Base-by-base conservation (phyloP, 2,888 invertebrate genomes). In the Notodromas monacha region DNA sequence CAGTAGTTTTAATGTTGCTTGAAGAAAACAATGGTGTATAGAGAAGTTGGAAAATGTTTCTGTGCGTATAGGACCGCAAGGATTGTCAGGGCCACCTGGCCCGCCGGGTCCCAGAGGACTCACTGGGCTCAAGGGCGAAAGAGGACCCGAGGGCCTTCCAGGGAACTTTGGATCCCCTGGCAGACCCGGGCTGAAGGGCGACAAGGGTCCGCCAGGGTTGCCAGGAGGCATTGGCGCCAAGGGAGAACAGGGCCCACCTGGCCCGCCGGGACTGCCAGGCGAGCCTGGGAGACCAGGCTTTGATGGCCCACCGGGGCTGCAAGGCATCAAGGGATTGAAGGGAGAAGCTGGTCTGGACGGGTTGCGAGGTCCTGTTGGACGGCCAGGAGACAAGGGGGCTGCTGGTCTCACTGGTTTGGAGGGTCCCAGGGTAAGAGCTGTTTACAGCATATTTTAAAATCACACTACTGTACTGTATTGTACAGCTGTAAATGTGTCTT, bases 321-420 rank as follows among this genome's bases (percentile, higher is more conserved):
- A 54, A 14, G 79, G 76, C 26, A 41, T 44, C 1, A 58, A 61
- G 35, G 81, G 79, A 34, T 54, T 57, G 16, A 55, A 65, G 4
- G 77, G 79, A 26, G 68, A 68, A 13, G 55, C 39, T 28, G 41
- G 42, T 15, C 16, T 14, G 6, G 38, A 34, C 16, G 40, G 39
- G 13, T 13, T 28, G 14, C 26, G 36, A 13, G 40, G 41, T 12
- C 12, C 12, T 5, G 27, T 31, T 2, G 32, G 34, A n/a, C 4
- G 14, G 4, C 30, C 28, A 30, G 45, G 46, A 26, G 37, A 41
- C 10, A 41, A 41, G 28, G 47, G 48, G 26, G 34, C 39, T 6
- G 39, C 42, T 34, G 48, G 48, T 31, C 29, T 34, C 14, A 15
- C 34, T 35, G 43, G 44, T n/a, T n/a, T n/a, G n/a, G n/a, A n/a